Evolutionary conservation across 2,888 invertebrate species (phyloP).

Genomic region (Oscheius sp.): DNA sequence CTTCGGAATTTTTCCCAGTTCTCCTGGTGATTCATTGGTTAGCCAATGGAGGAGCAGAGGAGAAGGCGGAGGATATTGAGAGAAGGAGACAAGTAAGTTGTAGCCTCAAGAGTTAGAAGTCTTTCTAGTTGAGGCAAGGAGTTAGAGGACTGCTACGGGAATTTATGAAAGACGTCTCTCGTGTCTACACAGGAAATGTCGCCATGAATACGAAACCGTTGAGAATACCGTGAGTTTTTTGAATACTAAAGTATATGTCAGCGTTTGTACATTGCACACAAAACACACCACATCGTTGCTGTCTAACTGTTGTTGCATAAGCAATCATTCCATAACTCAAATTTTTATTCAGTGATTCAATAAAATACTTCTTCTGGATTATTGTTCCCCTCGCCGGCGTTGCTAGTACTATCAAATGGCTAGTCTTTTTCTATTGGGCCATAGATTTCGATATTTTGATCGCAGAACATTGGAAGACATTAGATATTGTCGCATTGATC

Average conservation of each 20-base stretch:
- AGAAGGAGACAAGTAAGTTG: slow-evolving; percentile 52
- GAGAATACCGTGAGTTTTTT: slow-evolving; percentile 8
- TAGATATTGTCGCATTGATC: slow-evolving; percentile 54
- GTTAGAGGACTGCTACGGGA: slow-evolving; percentile 61
- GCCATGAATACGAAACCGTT: slow-evolving; percentile 31
- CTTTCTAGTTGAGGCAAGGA: slow-evolving; percentile 38
- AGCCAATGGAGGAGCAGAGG: slow-evolving; percentile 68
- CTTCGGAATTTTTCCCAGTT: slow-evolving; percentile 69
- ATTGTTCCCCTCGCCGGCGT: slow-evolving; percentile 50
- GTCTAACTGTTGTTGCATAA: too few relatives aligned
- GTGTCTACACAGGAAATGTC: slow-evolving; percentile 56
- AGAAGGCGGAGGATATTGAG: slow-evolving; percentile 64
- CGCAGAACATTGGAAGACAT: slow-evolving; percentile 54
- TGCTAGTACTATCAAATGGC: slow-evolving; percentile 56
- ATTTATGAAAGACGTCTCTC: slow-evolving; percentile 66
- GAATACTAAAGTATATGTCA: not conserved
- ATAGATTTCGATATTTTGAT: slow-evolving; percentile 66
- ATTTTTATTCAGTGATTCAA: slow-evolving; percentile 24
- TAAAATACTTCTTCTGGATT: slow-evolving; percentile 42
- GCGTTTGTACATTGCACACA: not conserved
- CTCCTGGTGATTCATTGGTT: slow-evolving; percentile 68
- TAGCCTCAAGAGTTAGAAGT: slow-evolving; percentile 32
- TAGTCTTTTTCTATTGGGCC: slow-evolving; percentile 66
- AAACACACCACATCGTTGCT: not conserved
- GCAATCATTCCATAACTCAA: not conserved